Percentiles rank a stretch among this genome's conserved stretches.
These are phyloP conservation scores for Sceloporus tristichus DNA, from an alignment of 2,113 vertebrate species.

Conservation along the genomic window DNA sequence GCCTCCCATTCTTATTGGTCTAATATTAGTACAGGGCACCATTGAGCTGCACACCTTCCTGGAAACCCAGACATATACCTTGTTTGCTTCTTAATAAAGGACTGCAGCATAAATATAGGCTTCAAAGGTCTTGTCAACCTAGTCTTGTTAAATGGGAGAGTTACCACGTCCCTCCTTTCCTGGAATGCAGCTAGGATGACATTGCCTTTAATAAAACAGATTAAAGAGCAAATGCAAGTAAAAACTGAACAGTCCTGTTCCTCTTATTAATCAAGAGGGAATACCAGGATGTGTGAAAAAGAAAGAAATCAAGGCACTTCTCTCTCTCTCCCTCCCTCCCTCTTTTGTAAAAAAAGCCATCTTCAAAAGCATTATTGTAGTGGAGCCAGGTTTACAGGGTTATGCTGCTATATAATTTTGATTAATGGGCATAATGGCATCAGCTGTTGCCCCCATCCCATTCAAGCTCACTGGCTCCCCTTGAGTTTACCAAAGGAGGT, in stretches of 20 bases:
- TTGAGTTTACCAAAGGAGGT: not conserved
- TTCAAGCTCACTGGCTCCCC: not conserved
- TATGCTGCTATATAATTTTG: not conserved
- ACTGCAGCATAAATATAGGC: not conserved
- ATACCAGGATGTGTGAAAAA: not conserved
- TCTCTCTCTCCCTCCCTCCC: not conserved
- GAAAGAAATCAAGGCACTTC: not conserved
- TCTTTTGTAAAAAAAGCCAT: not conserved
- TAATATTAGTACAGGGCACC: not conserved
- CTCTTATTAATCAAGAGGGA: fast-evolving
- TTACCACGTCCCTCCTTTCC: not conserved
- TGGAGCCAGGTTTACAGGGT: not conserved
- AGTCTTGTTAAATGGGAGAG: not conserved
- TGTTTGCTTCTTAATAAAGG: not conserved
- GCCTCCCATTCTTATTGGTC: not conserved
- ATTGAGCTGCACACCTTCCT: not conserved
- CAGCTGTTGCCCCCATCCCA: not conserved
- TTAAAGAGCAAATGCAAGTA: fast-evolving
- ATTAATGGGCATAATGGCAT: not conserved
- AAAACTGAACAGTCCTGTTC: not conserved
- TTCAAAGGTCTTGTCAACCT: conserved; percentile 14
- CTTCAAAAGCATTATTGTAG: not conserved
- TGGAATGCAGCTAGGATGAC: not conserved
- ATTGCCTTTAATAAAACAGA: fast-evolving
- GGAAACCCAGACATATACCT: not conserved